Evolutionary conservation across 2,797 vertebrate species (phyloP).

Genomic region (Rhynchonycteris naso): DNA sequence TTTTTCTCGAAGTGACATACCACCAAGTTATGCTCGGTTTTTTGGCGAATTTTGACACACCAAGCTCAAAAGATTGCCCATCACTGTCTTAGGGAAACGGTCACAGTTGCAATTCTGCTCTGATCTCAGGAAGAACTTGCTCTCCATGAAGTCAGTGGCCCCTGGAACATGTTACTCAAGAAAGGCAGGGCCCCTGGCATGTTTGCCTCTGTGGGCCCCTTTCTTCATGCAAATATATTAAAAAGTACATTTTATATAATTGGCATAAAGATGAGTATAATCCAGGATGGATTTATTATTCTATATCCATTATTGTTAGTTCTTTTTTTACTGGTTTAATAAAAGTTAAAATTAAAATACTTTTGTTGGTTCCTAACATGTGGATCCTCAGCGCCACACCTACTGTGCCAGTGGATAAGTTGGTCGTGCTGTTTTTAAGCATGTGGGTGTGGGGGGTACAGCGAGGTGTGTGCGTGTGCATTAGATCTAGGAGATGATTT

Average conservation of each 20-base stretch:
- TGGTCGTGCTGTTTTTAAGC: neutral
- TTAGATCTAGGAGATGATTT: neutral
- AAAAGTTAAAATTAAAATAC: slow-evolving; percentile 12
- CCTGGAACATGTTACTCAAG: neutral
- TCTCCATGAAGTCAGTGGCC: neutral
- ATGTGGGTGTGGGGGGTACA: neutral
- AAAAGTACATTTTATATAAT: neutral
- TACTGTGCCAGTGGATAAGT: neutral
- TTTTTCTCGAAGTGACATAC: too few species aligned
- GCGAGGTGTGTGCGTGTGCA: neutral
- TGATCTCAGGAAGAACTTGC: neutral
- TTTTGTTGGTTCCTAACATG: neutral
- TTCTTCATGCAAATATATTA: neutral
- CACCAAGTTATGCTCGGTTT: too few species aligned
- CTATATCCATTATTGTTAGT: neutral
- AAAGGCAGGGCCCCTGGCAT: neutral
- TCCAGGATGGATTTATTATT: neutral
- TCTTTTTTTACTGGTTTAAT: neutral
- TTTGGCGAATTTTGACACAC: too few species aligned
- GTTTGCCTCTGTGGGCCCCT: neutral
- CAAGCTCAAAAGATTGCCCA: too few species aligned
- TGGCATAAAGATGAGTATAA: neutral
- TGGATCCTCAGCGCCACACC: neutral
- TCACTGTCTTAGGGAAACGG: neutral
- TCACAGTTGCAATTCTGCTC: neutral